phyloP scores from a whole-genome alignment of 2,113 vertebrate genomes.

The Pteruthius melanotis region DNA sequence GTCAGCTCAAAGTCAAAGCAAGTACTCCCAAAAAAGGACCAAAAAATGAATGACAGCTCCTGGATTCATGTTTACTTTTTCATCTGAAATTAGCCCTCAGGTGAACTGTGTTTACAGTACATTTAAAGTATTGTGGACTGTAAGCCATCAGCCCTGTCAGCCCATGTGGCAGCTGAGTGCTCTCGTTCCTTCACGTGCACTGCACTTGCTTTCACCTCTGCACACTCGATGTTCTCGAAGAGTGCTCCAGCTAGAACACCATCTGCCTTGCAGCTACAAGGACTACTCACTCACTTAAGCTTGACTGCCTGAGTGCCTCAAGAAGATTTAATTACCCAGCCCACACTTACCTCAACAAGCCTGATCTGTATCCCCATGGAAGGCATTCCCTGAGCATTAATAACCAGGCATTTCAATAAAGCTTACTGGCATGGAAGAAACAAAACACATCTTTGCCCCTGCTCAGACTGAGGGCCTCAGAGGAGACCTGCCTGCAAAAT shows the following conservation, averaged over 20 bases:
- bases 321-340: neutral
- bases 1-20: neutral
- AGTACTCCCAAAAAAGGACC: neutral
- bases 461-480: neutral
- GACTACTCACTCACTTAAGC: neutral
- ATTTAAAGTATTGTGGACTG: neutral
- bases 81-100: neutral
- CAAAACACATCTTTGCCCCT: neutral
- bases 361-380: neutral
- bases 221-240: fast-evolving
- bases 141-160: neutral
- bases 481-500: neutral
- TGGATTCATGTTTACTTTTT: neutral
- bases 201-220: neutral
- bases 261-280: neutral
- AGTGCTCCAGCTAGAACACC: neutral
- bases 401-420: neutral
- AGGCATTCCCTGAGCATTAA: neutral
- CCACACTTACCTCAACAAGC: neutral
- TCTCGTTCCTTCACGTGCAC: fast-evolving
- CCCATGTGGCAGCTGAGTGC: neutral
- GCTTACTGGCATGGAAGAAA: neutral
- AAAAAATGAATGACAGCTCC: neutral
- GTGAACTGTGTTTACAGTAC: neutral
- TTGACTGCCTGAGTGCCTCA: neutral